These are phyloP conservation scores for Nephrotoma appendiculata DNA, from an alignment of 2,888 invertebrate species.

Conservation along the genomic window DNA sequence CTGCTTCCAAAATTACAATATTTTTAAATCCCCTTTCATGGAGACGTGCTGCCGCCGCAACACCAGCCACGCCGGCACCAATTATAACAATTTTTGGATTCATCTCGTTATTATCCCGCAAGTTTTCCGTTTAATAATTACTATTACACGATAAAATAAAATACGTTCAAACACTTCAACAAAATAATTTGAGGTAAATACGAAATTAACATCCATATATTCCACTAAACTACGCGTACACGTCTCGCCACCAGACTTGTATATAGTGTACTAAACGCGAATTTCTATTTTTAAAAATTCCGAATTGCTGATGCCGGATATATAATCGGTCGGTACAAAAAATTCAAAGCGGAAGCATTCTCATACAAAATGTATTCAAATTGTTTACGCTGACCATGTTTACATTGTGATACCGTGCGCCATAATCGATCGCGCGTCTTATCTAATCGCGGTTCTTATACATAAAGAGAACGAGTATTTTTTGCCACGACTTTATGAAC, in stretches of 20 bases:
- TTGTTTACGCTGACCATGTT: neutral
- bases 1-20: slow-evolving; percentile 45
- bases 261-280: neutral
- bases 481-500: neutral
- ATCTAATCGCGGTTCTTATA: neutral
- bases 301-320: neutral
- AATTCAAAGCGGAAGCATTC: neutral
- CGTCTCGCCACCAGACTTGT: neutral
- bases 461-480: neutral
- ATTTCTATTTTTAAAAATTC: neutral
- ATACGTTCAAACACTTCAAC: neutral
- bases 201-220: neutral
- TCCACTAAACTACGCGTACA: neutral
- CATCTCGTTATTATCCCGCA: slow-evolving; percentile 3
- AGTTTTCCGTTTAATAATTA: neutral
- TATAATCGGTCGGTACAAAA: neutral
- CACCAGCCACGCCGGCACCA: slow-evolving; percentile 30
- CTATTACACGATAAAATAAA: neutral
- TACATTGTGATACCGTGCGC: neutral
- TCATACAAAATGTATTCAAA: neutral
- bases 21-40: slow-evolving; percentile 30
- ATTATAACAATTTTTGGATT: slow-evolving; percentile 24
- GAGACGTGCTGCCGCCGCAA: slow-evolving; percentile 30
- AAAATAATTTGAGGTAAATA: neutral
- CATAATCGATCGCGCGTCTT: neutral